Evolutionary conservation across 2,797 vertebrate species (phyloP).

Genomic region (Myripristis jacobus): DNA sequence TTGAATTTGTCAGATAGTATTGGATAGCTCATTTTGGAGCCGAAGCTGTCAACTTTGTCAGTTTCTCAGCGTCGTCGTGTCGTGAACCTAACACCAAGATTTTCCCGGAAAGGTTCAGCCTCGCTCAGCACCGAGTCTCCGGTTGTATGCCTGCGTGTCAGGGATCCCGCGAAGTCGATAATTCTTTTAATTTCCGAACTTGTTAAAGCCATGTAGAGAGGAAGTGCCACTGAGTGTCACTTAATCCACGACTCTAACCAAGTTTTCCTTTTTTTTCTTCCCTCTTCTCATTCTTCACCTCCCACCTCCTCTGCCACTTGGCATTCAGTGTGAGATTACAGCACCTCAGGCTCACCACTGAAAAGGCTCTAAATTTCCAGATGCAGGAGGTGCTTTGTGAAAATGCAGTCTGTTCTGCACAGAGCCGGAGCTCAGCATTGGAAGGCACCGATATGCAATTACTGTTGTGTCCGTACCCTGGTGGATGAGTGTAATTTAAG

Average conservation of each 20-base stretch:
- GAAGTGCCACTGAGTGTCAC: background rate
- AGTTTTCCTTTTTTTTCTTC: background rate
- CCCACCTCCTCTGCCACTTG: background rate
- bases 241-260: background rate
- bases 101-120: background rate
- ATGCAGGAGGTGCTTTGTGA: background rate
- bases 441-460: background rate
- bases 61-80: background rate
- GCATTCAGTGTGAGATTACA: background rate
- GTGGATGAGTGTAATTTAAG: background rate
- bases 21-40: background rate
- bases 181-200: conserved; percentile 17
- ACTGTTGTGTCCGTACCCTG: background rate
- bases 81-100: background rate
- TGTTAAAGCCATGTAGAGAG: conserved; percentile 15
- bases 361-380: background rate
- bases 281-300: background rate
- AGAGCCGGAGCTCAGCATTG: background rate
- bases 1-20: background rate
- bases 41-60: conserved; percentile 2
- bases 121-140: background rate
- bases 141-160: background rate
- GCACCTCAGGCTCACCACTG: too few species aligned
- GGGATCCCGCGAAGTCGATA: conserved; percentile 12
- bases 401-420: background rate